These are phyloP conservation scores for Aleiodes leptofemur DNA, from an alignment of 2,888 invertebrate genomes.

Conservation along the genomic window DNA sequence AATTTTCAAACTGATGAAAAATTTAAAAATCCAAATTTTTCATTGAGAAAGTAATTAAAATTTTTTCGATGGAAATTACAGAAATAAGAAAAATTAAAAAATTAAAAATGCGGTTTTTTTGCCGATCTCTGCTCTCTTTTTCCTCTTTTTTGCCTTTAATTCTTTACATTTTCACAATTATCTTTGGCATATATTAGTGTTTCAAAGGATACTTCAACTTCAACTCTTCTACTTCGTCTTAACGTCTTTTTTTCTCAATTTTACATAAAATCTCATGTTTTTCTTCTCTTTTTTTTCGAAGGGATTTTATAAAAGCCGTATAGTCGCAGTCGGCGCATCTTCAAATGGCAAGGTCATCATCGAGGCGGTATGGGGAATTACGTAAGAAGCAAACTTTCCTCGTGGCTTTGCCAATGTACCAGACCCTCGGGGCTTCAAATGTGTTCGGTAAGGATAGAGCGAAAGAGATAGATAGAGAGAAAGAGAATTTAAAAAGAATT, in stretches of 20 bases:
- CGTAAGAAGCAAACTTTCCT: conserved; percentile 53
- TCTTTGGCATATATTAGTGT: not conserved
- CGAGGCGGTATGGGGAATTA: conserved; percentile 52
- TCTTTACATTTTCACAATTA: not conserved
- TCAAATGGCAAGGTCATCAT: conserved; percentile 71
- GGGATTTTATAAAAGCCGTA: not conserved
- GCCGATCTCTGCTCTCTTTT: too few species aligned
- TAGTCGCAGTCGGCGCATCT: conserved; percentile 61
- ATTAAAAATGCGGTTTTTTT: too few species aligned
- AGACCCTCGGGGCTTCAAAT: conserved; percentile 15
- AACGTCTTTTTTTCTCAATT: not conserved
- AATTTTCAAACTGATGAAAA: too few species aligned
- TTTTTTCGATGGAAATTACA: too few species aligned
- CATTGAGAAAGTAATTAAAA: too few species aligned
- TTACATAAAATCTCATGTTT: not conserved
- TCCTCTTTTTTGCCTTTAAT: not conserved
- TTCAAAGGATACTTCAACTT: not conserved
- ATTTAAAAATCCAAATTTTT: too few species aligned
- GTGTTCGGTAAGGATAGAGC: conserved; percentile 13
- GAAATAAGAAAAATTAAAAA: too few species aligned
- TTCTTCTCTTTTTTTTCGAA: not conserved
- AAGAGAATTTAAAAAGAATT: conserved; percentile 16
- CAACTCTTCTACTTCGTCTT: not conserved
- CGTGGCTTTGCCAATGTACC: conserved; percentile 35
- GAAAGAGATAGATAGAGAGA: not conserved